Evolutionary conservation across 1,140 invertebrate species (phyloP), one percentile per base, ranked within the genome.

Genomic region (Apis laboriosa): DNA sequence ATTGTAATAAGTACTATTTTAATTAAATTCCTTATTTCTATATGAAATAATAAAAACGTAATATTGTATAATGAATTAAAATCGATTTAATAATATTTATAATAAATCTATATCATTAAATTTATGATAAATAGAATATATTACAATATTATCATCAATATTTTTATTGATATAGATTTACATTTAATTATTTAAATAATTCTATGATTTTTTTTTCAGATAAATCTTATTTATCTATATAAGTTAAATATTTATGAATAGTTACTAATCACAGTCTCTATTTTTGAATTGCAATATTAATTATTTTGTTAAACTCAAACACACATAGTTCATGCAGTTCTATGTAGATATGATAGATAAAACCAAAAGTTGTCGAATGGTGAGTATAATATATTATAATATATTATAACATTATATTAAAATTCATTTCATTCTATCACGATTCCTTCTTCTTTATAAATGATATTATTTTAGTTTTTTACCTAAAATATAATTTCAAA

Each of bases 351-450:
- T 92, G 91, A 88, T 92, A 83, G 90, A 91, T 24, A 92, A 92
- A 82, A 90, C 84, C 51, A 93, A 92, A 84, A 90, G 87, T 72
- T 86, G 89, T 80, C 86, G 92, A 89, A 85, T 90, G 89, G 92
- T 93, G 66, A 87, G 92, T 90, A 67, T 8, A 53, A 34, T 12
- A 17, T n/a, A n/a, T 17, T 73, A n/a, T 58, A 71, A 53, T 55
- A 13, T 9, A 21, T 75, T 49, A 34, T 34, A 34, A 13, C 34
- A 43, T 43, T 43, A 43, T 43, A 43, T 5, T 43, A 43, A 43
- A 43, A 43, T 43, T 43, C 34, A 43, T 43, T 43, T 43, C 34
- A 43, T 3, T 43, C 5, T 43, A 43, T 43, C 34, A 43, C 5
- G 0, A 43, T 43, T 43, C 34, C 34, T 43, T 43, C 34, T 43